Conservation (phyloP, 2,888 invertebrate genomes). For the Heteropelma amictum region DNA sequence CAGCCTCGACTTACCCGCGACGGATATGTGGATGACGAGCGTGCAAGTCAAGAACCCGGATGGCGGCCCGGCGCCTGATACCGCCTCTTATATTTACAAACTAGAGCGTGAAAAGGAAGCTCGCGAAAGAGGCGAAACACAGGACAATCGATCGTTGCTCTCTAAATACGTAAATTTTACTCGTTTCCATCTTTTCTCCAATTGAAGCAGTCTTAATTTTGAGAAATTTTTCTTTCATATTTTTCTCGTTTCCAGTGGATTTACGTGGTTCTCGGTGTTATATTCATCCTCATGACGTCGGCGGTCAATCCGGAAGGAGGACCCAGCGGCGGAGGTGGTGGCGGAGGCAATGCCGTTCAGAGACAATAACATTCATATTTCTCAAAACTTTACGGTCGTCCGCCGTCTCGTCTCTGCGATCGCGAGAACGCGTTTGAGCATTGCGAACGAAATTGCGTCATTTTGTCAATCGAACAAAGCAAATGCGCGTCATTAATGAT, state of each 20-base stretch:
- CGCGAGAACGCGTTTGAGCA: neutral
- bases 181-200: neutral
- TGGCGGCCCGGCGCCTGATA: conserved; percentile 94
- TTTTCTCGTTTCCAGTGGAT: conserved; percentile 91
- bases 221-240: neutral
- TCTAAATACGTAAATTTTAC: conserved; percentile 97
- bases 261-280: conserved; percentile 96
- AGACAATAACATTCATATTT: conserved; percentile 67
- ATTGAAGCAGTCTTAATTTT: neutral
- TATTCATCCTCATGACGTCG: conserved; percentile 93
- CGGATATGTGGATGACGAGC: conserved; percentile 85
- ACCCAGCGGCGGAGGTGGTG: conserved; percentile 70
- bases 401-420: neutral
- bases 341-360: conserved; percentile 65
- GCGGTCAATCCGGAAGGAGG: conserved; percentile 88
- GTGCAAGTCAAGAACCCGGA: conserved; percentile 90
- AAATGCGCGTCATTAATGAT: too few species aligned
- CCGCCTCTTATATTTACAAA: conserved; percentile 96
- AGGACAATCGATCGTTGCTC: conserved; percentile 96
- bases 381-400: neutral
- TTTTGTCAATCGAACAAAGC: too few species aligned
- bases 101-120: conserved; percentile 94
- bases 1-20: conserved; percentile 75
- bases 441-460: too few species aligned
- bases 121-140: conserved; percentile 91